phyloP scores from a whole-genome alignment of 1,140 invertebrate genomes.

The Ceratosolen solmsi region DNA sequence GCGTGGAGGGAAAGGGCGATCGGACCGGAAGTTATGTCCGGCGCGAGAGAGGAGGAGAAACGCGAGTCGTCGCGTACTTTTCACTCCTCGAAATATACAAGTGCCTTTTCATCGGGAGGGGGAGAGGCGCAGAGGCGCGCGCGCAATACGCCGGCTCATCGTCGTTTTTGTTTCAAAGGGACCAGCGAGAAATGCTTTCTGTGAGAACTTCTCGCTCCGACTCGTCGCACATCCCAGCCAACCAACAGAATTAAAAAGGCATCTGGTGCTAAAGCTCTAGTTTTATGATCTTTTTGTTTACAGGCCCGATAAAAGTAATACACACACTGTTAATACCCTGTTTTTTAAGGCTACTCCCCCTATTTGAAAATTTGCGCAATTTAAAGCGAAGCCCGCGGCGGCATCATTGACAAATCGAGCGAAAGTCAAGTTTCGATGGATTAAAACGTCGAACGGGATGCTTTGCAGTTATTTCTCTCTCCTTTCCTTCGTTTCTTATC shows the following conservation, averaged over 20 bases:
- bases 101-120: conserved; percentile 50
- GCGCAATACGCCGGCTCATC: conserved; percentile 14
- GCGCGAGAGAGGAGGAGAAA: neutral
- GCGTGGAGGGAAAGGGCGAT: no score
- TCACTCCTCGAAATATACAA: conserved; percentile 14
- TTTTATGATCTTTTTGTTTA: conserved; percentile 41
- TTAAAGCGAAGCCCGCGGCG: no score
- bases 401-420: no score
- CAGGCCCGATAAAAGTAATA: conserved; percentile 3
- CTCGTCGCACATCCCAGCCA: conserved; percentile 63
- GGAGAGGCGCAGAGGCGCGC: conserved; percentile 15
- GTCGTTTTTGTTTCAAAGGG: conserved; percentile 45
- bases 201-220: conserved; percentile 64
- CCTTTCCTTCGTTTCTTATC: no score
- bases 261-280: conserved; percentile 22
- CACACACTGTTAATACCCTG: no score
- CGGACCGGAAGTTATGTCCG: no score
- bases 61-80: neutral
- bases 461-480: no score
- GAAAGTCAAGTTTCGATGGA: no score
- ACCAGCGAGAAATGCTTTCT: conserved; percentile 54
- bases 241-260: conserved; percentile 58
- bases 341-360: no score
- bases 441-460: no score
- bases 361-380: no score